phyloP scores from a whole-genome alignment of 2,797 vertebrate species.

The Furcifer pardalis region DNA sequence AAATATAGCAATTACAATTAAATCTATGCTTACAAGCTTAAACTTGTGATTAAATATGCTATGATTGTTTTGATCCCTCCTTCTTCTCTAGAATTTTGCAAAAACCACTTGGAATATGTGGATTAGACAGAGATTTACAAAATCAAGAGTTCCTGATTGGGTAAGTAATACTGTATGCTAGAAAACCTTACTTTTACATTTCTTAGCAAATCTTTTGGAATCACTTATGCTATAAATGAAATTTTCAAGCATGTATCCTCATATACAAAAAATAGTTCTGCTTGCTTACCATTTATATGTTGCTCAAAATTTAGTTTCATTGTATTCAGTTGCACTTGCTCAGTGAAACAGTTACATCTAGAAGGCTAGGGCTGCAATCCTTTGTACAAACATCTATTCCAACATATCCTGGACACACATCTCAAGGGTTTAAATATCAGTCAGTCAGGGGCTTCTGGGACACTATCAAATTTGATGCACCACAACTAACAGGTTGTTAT shows the following conservation, averaged over 20 bases:
- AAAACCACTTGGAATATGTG: slow-evolving; percentile 43
- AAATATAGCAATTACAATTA: too few species aligned
- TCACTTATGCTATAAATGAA: neutral
- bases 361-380: neutral
- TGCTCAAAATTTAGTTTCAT: neutral
- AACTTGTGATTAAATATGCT: neutral
- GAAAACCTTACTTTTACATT: slow-evolving; percentile 1
- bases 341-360: neutral
- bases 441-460: too few species aligned
- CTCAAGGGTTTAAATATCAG: too few species aligned
- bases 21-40: too few species aligned
- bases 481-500: too few species aligned
- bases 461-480: too few species aligned
- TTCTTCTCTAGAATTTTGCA: slow-evolving; percentile 63
- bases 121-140: slow-evolving; percentile 78
- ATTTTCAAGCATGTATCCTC: neutral
- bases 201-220: neutral
- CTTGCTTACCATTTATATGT: neutral
- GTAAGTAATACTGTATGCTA: slow-evolving; percentile 68
- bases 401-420: too few species aligned
- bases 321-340: neutral
- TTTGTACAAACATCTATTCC: neutral
- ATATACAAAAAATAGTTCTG: neutral
- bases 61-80: too few species aligned
- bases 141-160: slow-evolving; percentile 74